A percentile compares a stretch with the other conserved stretches of the same genome.
Evolutionary conservation across 2,888 invertebrate species (phyloP).

Genomic region (Bedellia somnulentella): DNA sequence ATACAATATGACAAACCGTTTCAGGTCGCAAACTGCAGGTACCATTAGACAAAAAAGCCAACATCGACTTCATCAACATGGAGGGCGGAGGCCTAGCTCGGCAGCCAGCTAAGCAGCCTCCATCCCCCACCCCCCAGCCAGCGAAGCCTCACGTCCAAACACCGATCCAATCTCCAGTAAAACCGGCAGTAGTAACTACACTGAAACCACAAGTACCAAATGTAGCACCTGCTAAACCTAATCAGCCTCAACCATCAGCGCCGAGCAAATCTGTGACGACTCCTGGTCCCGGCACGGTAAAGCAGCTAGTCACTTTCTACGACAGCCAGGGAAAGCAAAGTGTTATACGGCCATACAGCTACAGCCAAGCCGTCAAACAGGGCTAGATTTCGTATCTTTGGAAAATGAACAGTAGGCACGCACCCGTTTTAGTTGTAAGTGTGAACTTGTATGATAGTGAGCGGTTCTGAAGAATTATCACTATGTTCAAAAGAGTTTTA

Average conservation of each 20-base stretch:
- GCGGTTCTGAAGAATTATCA: too few species aligned
- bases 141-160: background rate
- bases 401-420: background rate
- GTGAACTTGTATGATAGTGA: too few species aligned
- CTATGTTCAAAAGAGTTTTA: too few species aligned
- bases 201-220: conserved; percentile 10
- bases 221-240: conserved; percentile 17
- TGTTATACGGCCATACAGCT: conserved; percentile 40
- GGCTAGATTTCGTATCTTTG: too few species aligned
- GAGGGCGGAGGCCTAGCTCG: conserved; percentile 18
- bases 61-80: conserved; percentile 47
- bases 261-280: conserved; percentile 27
- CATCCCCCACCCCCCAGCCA: background rate
- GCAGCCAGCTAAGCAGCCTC: conserved; percentile 2
- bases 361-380: conserved; percentile 50
- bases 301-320: conserved; percentile 39
- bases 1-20: too few species aligned
- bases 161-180: conserved; percentile 2
- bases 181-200: background rate
- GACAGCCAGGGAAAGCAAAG: conserved; percentile 43
- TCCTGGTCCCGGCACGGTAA: conserved; percentile 41
- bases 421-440: too few species aligned
- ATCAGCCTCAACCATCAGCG: conserved; percentile 27
- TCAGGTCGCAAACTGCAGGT: conserved; percentile 31
- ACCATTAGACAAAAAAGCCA: conserved; percentile 42